A percentile compares a stretch with the other conserved stretches of the same genome.
These are phyloP conservation scores for Neodiprion virginianus DNA, from an alignment of 1,140 invertebrate genomes.

Conservation along the genomic window DNA sequence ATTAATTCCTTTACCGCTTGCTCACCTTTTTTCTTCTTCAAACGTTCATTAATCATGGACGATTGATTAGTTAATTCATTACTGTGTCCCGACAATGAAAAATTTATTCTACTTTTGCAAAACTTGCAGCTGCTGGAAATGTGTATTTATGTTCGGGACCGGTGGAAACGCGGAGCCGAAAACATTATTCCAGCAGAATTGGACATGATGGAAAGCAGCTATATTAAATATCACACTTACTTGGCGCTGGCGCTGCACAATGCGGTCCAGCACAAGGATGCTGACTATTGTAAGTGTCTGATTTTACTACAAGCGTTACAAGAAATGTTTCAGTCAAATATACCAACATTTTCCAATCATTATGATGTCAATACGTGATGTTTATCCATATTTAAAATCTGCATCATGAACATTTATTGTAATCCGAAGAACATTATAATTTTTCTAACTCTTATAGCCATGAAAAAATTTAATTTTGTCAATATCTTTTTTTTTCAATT, in stretches of 20 bases:
- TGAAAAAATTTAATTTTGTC: conserved; percentile 20
- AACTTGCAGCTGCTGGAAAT: conserved; percentile 50
- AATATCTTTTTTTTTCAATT: conserved; percentile 33
- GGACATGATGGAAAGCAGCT: conserved; percentile 51
- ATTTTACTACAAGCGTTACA: conserved; percentile 20
- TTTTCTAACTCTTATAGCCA: background rate
- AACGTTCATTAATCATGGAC: too few relatives aligned
- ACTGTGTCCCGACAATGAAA: too few relatives aligned
- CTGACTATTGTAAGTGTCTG: conserved; percentile 55
- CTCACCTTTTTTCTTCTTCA: too few relatives aligned
- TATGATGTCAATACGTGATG: conserved; percentile 16
- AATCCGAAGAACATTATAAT: background rate
- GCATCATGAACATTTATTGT: too few relatives aligned
- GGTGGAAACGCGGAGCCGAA: conserved; percentile 46
- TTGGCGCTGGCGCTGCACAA: conserved; percentile 55
- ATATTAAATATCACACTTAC: conserved; percentile 55
- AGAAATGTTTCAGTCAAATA: conserved; percentile 31
- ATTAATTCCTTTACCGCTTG: too few relatives aligned
- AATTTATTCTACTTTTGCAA: conserved; percentile 19
- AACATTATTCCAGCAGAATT: conserved; percentile 30
- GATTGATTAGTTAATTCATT: too few relatives aligned
- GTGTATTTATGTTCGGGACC: conserved; percentile 49
- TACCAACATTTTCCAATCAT: conserved; percentile 6
- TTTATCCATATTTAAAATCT: conserved; percentile 15
- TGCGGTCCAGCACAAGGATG: conserved; percentile 52